phyloP scores from a whole-genome alignment of 2,888 invertebrate species.

The Caenorhabditis sinica region DNA sequence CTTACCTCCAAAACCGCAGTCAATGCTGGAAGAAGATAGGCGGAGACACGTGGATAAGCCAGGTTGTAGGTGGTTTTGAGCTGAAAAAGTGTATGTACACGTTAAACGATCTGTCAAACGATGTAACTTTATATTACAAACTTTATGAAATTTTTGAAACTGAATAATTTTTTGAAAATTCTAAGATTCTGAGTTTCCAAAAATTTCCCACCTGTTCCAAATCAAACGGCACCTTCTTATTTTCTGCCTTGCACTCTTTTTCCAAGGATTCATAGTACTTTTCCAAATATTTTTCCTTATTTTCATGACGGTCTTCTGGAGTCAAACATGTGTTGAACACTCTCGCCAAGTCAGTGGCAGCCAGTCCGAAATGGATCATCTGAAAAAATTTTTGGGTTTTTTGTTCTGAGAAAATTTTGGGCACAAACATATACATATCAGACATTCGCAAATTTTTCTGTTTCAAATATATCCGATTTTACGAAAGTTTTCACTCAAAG shows the following conservation, averaged over 20 bases:
- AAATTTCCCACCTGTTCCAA: slow-evolving; percentile 44
- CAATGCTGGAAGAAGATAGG: slow-evolving; percentile 58
- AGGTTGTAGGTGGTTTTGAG: slow-evolving; percentile 47
- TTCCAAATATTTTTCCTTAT: slow-evolving; percentile 49
- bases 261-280: slow-evolving; percentile 32
- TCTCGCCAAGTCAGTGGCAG: slow-evolving; percentile 63
- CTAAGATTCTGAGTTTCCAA: background rate
- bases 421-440: no score
- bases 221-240: slow-evolving; percentile 37
- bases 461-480: background rate
- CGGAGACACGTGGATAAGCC: slow-evolving; percentile 61
- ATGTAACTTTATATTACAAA: no score
- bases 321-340: slow-evolving; percentile 59
- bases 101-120: no score
- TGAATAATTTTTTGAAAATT: background rate
- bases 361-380: slow-evolving; percentile 65
- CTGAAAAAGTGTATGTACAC: no score
- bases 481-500: background rate
- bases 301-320: slow-evolving; percentile 46
- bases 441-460: no score
- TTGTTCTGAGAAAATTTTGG: background rate
- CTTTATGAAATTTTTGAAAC: background rate
- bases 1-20: slow-evolving; percentile 53
- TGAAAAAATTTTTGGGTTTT: slow-evolving; percentile 26
- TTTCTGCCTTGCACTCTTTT: slow-evolving; percentile 13